A percentile compares a stretch with the other conserved stretches of the same genome.
Evolutionary conservation across 2,113 vertebrate genomes (phyloP).

Genomic region (Choloepus hoffmanni): DNA sequence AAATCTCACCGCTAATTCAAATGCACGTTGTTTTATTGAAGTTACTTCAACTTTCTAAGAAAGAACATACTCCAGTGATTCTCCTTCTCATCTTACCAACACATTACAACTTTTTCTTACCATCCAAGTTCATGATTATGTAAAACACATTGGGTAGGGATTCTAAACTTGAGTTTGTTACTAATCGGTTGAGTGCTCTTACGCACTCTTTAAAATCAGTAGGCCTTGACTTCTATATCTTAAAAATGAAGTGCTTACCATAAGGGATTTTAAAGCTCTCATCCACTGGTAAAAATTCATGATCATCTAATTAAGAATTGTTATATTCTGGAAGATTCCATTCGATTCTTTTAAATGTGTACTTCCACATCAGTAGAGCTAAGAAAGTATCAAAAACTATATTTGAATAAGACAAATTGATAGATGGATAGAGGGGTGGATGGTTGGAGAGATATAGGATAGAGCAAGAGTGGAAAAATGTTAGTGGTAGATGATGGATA

Average conservation of each 20-base stretch:
- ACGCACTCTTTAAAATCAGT: background rate
- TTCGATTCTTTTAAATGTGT: background rate
- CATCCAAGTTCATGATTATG: background rate
- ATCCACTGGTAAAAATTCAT: background rate
- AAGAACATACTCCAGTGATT: background rate
- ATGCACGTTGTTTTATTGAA: background rate
- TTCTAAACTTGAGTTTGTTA: background rate
- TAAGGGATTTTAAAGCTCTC: background rate
- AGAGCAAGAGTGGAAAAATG: background rate
- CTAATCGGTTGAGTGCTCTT: background rate
- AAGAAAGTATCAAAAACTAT: background rate
- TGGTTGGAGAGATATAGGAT: background rate
- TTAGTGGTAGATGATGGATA: background rate
- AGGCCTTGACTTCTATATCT: background rate
- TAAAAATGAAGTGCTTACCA: background rate
- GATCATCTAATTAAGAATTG: background rate
- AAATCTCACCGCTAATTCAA: conserved; percentile 7
- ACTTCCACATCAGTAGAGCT: background rate
- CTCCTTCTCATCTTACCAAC: background rate
- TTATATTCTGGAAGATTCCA: background rate
- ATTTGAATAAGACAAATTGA: background rate
- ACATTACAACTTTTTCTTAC: background rate
- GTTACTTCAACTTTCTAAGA: background rate
- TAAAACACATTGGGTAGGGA: background rate
- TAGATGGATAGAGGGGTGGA: background rate